A percentile compares a stretch with the other conserved stretches of the same genome.
These are phyloP conservation scores for Hirundichthys speculiger DNA, from an alignment of 2,113 vertebrate species.

Conservation along the genomic window DNA sequence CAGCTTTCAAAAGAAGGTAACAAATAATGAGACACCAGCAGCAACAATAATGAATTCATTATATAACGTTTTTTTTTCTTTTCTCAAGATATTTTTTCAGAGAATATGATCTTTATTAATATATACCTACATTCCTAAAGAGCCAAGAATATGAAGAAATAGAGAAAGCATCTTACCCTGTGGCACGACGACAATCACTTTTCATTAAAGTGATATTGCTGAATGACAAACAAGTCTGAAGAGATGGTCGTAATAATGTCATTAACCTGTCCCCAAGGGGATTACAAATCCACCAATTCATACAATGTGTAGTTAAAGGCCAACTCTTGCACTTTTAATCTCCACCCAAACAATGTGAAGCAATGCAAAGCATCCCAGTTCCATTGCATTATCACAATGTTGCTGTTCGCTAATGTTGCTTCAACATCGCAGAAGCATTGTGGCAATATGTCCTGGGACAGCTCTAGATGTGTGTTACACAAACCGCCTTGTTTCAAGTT, in stretches of 20 bases:
- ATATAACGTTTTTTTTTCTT: slow-evolving; percentile 12
- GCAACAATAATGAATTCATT: slow-evolving; percentile 2
- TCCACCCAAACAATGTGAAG: slow-evolving; percentile 77
- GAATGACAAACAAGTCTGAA: slow-evolving; percentile 44
- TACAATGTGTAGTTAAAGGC: slow-evolving; percentile 61
- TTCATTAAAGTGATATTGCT: slow-evolving; percentile 34
- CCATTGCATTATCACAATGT: slow-evolving; percentile 51
- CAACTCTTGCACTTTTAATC: slow-evolving; percentile 73
- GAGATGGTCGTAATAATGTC: slow-evolving; percentile 65
- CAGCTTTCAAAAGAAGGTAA: slow-evolving; percentile 99
- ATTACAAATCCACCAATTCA: slow-evolving; percentile 63
- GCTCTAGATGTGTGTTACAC: slow-evolving; percentile 63
- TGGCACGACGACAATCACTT: slow-evolving; percentile 29
- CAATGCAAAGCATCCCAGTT: slow-evolving; percentile 74
- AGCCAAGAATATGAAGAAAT: slow-evolving; percentile 15
- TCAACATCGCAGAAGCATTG: slow-evolving; percentile 59
- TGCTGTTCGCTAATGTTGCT: slow-evolving; percentile 35
- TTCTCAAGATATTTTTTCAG: neutral
- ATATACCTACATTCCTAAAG: slow-evolving; percentile 26
- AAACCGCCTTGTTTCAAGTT: slow-evolving; percentile 64
- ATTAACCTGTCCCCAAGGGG: slow-evolving; percentile 68
- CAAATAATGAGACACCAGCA: slow-evolving; percentile 24
- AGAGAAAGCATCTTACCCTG: slow-evolving; percentile 2
- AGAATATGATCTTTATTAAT: neutral
- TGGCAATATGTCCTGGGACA: slow-evolving; percentile 53